phyloP scores from a whole-genome alignment of 2,113 vertebrate species.

The Phaethon lepturus region DNA sequence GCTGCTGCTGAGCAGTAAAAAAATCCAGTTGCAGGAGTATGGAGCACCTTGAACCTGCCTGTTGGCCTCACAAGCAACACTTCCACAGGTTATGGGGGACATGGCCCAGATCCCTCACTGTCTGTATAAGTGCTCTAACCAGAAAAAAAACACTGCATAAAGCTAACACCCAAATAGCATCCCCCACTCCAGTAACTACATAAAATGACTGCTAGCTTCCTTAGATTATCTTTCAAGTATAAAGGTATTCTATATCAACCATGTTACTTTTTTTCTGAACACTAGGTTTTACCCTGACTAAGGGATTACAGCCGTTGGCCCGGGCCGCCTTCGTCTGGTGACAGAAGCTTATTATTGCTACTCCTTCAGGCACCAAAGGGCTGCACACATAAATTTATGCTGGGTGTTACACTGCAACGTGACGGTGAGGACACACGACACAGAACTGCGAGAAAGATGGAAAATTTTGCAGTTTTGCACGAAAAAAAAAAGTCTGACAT shows the following conservation, averaged over 20 bases:
- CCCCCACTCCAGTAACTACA: neutral
- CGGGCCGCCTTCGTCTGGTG: neutral
- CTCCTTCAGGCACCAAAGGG: neutral
- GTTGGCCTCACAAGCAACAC: neutral
- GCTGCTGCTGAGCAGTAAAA: neutral
- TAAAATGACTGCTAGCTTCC: accelerated
- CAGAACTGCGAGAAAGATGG: neutral
- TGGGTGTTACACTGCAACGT: neutral
- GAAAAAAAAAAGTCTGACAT: neutral
- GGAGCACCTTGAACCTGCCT: neutral
- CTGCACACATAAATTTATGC: neutral
- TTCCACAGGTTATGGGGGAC: neutral
- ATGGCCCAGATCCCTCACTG: neutral
- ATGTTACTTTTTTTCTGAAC: neutral
- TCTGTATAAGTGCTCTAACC: neutral
- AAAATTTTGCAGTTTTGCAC: neutral
- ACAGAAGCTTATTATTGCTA: accelerated
- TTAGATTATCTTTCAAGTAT: neutral
- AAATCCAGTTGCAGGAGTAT: accelerated
- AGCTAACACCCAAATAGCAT: neutral
- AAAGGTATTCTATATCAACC: neutral
- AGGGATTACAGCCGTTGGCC: neutral
- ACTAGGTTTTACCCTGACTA: neutral
- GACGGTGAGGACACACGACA: neutral
- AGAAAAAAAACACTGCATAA: neutral